These are phyloP conservation scores for Galaxea fascicularis DNA, from an alignment of 92 coral and sea anemone species.

Conservation along the genomic window DNA sequence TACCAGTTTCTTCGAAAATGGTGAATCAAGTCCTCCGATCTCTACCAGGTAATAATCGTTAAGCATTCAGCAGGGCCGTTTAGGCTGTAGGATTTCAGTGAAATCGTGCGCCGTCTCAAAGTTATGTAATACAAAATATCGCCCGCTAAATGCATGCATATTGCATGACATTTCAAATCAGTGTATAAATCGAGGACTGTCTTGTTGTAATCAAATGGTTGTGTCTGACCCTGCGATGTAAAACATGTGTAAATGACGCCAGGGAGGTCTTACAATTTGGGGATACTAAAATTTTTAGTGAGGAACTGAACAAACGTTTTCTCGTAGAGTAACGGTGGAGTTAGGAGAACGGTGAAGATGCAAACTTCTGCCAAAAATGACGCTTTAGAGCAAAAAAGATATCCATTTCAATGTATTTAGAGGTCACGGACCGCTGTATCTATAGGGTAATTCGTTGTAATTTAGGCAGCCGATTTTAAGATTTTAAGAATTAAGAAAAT, in stretches of 20 bases:
- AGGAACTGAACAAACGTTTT: neutral
- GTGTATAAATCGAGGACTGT: neutral
- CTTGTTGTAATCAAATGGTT: neutral
- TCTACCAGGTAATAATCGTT: constrained; percentile 16
- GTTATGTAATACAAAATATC: neutral
- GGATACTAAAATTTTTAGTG: neutral
- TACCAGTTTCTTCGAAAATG: constrained; percentile 56
- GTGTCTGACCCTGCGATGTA: neutral
- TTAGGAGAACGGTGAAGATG: neutral
- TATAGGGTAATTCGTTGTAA: neutral
- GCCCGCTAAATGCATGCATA: neutral
- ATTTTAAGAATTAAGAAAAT: no score
- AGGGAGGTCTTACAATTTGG: no score
- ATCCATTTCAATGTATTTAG: neutral
- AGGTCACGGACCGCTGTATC: neutral
- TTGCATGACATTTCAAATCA: constrained; percentile 12
- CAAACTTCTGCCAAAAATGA: neutral
- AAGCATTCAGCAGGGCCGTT: neutral
- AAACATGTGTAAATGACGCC: neutral
- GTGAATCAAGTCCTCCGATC: constrained; percentile 50
- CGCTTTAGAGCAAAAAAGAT: no score
- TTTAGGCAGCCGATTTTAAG: neutral
- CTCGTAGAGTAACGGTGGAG: neutral
- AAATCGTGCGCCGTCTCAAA: neutral
- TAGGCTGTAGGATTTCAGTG: constrained; percentile 17